Evolutionary conservation across 2,113 vertebrate genomes (phyloP).

Genomic region (human (Homo sapiens)): GRCh38 chr5:123577501-123578000

Average conservation of each 20-base stretch:
- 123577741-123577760: background rate
- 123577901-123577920: background rate
- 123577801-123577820: background rate
- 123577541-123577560: background rate
- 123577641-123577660: background rate
- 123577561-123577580: background rate
- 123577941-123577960: background rate
- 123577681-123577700: background rate
- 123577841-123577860: background rate
- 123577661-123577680: background rate
- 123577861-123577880: background rate
- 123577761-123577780: background rate
- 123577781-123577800: background rate
- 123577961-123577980: background rate
- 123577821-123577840: background rate
- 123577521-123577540: background rate
- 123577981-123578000: background rate
- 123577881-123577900: background rate
- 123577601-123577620: background rate
- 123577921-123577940: background rate
- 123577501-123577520: background rate
- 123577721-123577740: constrained; percentile 10
- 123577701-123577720: background rate
- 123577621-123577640: background rate
- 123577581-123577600: background rate